Evolutionary conservation across 2,797 vertebrate species (phyloP), one percentile per base, ranked within the genome.

Genomic region (Sebastiscus albofasciatus): DNA sequence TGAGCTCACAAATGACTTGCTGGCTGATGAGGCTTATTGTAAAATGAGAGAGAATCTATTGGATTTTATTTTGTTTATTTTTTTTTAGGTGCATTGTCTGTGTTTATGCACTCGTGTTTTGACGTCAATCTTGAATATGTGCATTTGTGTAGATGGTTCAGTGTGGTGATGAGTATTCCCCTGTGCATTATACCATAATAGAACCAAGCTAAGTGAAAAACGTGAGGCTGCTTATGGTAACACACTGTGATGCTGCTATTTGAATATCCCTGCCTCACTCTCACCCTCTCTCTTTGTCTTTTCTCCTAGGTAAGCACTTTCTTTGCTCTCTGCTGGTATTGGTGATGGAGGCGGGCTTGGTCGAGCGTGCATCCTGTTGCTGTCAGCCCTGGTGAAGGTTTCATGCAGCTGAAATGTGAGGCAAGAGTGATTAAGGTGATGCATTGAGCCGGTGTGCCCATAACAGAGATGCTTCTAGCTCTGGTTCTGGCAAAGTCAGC

Each of bases 261-360:
- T 93, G 82, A 91, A 87, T 94, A 91, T 92, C 83, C 73, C 58
- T 67, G 62, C 68, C 36, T 75, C 33, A 54, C 68, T 65, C 42
- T 77, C 58, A 78, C 36, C 26, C 68, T 67, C 60, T 84, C 46
- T 76, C 56, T 69, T 31, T 87, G 72, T 90, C 65, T 83, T 91
- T 91, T 86, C 85, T 90, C 86, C 52, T 93, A 96, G 95, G 96
- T 96, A 96, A 96, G 96, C 94, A 94, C 88, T 95, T 94, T 92
- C 78, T 83, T 84, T 86, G 69, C 84, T 90, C 87, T 90, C 72
- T 74, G 46, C 86, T 90, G 92, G 87, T 87, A 18, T 73, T 82
- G 82, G 80, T 90, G 86, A 81, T 88, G 91, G 88, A 90, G 86
- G 85, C 79, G 81, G 74, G 77, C 27, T 60, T 77, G 86, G 79